These are phyloP conservation scores for Triplophysa rosa DNA, from an alignment of 2,113 vertebrate species.

Conservation along the genomic window DNA sequence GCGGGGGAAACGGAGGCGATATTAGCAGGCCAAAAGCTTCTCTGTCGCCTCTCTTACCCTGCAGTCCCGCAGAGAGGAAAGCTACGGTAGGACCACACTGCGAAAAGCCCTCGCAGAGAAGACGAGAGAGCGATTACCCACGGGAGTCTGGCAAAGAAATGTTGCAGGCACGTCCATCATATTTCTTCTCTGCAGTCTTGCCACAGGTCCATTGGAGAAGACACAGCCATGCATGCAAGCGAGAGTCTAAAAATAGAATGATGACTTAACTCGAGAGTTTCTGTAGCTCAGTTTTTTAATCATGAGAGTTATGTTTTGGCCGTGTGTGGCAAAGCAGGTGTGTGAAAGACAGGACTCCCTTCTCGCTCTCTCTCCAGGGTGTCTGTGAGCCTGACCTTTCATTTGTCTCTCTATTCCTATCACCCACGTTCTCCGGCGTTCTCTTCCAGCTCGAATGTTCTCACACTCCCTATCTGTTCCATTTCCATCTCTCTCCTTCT, in stretches of 20 bases:
- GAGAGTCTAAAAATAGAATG: neutral
- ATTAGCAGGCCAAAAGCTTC: slow-evolving; percentile 42
- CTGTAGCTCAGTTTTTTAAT: no score
- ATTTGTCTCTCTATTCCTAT: slow-evolving; percentile 49
- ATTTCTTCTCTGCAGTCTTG: slow-evolving; percentile 9
- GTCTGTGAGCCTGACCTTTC: slow-evolving; percentile 58
- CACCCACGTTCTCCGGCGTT: slow-evolving; percentile 34
- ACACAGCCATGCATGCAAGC: neutral
- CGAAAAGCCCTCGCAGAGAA: slow-evolving; percentile 42
- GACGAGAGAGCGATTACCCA: slow-evolving; percentile 27
- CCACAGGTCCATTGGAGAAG: neutral
- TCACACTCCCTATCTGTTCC: slow-evolving; percentile 4
- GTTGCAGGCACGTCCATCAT: slow-evolving; percentile 20
- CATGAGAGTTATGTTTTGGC: no score
- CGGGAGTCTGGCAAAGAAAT: slow-evolving; percentile 11
- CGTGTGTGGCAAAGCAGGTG: slow-evolving; percentile 49
- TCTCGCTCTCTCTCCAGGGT: slow-evolving; percentile 65
- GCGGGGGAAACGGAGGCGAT: slow-evolving; percentile 28
- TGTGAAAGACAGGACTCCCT: slow-evolving; percentile 71
- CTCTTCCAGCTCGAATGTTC: slow-evolving; percentile 18
- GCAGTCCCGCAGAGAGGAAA: slow-evolving; percentile 35
- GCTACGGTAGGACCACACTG: slow-evolving; percentile 30
- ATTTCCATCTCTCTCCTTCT: slow-evolving; percentile 25
- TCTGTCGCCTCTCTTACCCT: slow-evolving; percentile 42
- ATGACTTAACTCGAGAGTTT: no score